Evolutionary conservation across 2,888 invertebrate species (phyloP), one percentile per base, ranked within the genome.

Genomic region (Melieria crassipennis): DNA sequence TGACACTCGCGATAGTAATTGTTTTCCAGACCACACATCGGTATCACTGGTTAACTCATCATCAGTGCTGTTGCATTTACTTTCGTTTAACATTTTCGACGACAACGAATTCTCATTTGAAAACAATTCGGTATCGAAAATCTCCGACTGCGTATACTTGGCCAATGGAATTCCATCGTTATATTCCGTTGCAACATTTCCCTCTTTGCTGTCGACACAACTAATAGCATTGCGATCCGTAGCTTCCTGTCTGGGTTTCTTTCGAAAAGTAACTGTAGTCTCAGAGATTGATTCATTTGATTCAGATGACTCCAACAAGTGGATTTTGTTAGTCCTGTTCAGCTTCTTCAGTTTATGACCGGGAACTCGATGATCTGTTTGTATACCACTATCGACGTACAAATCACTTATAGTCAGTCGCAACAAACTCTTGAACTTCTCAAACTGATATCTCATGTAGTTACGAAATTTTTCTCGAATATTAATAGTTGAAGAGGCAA

Each of bases 101-200:
- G 13, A 10, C 5, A 5, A 16, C n/a, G n/a, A 30, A 9, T 30
- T 50, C 9, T 64, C 56, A 61, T 45, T 72, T 3, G 75, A 75
- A 56, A 66, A 58, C 3, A 72, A 65, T 48, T 80, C 79, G 6
- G 72, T 74, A 61, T 77, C 78, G 4, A 77, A 78, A 46, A 79
- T 76, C 67, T 81, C 82, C 10, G 82, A 72, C 65, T 81, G 82
- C 6, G 82, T 79, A 71, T 79, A 82, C 62, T 80, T 79, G 0
- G 77, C 75, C 16, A 82, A 70, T 65, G 80, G 75, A 46, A 82
- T 79, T n/a, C 79, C 81, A 75, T 82, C 82, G 63, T 77, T 78
- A 67, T 80, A 82, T 47, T 79, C 79, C 4, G 71, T 67, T 3
- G 71, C 66, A 30, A 63, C 42, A 58, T 65, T 60, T n/a, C 61